Evolutionary conservation across 2,888 invertebrate genomes (phyloP).

Genomic region (Bombyx huttoni): DNA sequence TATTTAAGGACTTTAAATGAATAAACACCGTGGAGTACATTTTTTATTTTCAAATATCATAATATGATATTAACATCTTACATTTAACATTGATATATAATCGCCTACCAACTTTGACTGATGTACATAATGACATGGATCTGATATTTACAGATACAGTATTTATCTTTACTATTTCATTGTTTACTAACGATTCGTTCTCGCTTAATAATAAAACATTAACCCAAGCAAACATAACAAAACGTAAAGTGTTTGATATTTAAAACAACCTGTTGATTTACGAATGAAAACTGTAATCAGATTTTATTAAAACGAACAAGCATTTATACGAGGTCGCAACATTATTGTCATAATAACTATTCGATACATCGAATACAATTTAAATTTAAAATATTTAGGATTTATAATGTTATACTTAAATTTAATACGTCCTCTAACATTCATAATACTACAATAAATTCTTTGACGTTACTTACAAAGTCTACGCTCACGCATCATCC

Average conservation of each 20-base stretch:
- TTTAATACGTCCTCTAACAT: background rate
- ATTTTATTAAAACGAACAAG: too few species aligned
- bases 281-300: too few species aligned
- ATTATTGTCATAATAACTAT: background rate
- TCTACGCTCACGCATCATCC: conserved; percentile 23
- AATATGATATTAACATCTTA: conserved; percentile 72
- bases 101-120: conserved; percentile 28
- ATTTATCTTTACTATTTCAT: conserved; percentile 13
- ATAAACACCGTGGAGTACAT: conserved; percentile 33
- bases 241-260: too few species aligned
- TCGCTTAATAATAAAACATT: too few species aligned
- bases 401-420: background rate
- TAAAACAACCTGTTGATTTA: too few species aligned
- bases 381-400: background rate
- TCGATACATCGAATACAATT: background rate
- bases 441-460: conserved; percentile 51
- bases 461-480: conserved; percentile 46
- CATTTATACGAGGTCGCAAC: too few species aligned
- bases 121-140: conserved; percentile 31
- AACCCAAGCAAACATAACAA: too few species aligned
- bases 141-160: conserved; percentile 35
- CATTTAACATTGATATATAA: conserved; percentile 67
- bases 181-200: conserved; percentile 42
- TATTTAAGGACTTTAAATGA: background rate
- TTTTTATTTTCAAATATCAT: conserved; percentile 69